Base-by-base conservation (phyloP, 2,113 vertebrate genomes). In the Anoura caudifer region DNA sequence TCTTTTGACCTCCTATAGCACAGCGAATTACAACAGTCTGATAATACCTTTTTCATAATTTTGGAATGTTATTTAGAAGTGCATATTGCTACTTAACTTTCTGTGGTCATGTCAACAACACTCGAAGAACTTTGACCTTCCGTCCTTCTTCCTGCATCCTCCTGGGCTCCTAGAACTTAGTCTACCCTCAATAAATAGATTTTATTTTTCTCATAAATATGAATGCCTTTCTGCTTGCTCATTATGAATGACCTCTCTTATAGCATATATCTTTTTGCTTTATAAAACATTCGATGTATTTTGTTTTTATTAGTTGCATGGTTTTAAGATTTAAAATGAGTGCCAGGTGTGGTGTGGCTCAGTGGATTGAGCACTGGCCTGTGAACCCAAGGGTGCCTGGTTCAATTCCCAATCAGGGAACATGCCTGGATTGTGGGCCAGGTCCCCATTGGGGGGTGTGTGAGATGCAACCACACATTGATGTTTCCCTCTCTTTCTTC, bases 51-150 rank as follows among this genome's bases (percentile, higher is more conserved):
- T n/a, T 73, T 69, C 87, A 16, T 45, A 86, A 19, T n/a, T 59
- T 86, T 91, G 41, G 70, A 86, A 87, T 41, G 52, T 80, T 88
- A 90, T 75, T 91, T 67, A 83, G 47, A 75, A 94, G 56, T 82
- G n/a, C 24, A 31, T 28, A 50, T 59, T 86, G 69, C 41, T 89
- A 56, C 80, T 90, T 65, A 76, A 59, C 24, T n/a, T 81, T 93
- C 52, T 26, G 2, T 1, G 5, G 79, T 89, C 75, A 56, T 36
- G 15, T 79, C 52, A 87, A 33, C 59, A 76, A 19, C 26, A 73
- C 9, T 47, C 19, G 47, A 83, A 43, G 65, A 90, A 94, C 31
- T 38, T 28, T 52, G 17, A 45, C n/a, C 19, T 72, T 67, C 7
- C 77, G 8, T 73, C 36, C 11, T 82, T 91, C 67, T 82, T 93